Evolutionary conservation across 1,140 invertebrate genomes (phyloP), one percentile per base, ranked within the genome.

Genomic region (Cyphomyrmex costatus): DNA sequence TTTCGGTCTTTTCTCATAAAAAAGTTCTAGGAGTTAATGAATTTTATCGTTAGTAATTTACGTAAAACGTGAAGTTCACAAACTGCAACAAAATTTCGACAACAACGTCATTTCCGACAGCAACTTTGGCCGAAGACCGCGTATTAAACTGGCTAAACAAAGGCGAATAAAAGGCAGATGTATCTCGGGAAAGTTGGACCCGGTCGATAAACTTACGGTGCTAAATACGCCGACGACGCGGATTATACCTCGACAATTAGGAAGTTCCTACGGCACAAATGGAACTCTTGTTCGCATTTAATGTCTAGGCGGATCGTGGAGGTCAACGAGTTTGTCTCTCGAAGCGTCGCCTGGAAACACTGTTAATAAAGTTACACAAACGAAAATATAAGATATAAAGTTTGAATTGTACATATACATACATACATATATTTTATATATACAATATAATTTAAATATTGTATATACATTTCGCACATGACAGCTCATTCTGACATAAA

Each of bases 181-280:
- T 87, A 84, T 88, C 71, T 61, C 19, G 10, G 27, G 6, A 24
- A 86, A 85, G 27, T 85, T 89, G 19, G 71, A 33, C 19, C 36
- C 42, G 84, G 51, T 86, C 87, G 88, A 89, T 89, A 86, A 82
- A 86, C 61, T 86, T 76, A 61, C 36, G n/a, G n/a, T n/a, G 51
- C 74, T 89, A 89, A 89, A 88, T 84, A 60, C 36, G 33, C 49
- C 58, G 30, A 68, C 46, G 76, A 61, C 58, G 83, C 51, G 60
- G 70, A 89, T 89, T 89, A 89, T 89, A 82, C 73, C 49, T 58
- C 51, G 77, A 82, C 87, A 89, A 89, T 89, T 89, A 89, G 85
- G 71, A 89, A 89, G 76, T 89, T 89, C 63, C 42, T 61, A 77
- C n/a, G 61, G 30, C 66, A 66, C 56, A 58, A 85, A 88, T 68